Conservation (phyloP, 2,113 vertebrate genomes). For the Rhombomys opimus region DNA sequence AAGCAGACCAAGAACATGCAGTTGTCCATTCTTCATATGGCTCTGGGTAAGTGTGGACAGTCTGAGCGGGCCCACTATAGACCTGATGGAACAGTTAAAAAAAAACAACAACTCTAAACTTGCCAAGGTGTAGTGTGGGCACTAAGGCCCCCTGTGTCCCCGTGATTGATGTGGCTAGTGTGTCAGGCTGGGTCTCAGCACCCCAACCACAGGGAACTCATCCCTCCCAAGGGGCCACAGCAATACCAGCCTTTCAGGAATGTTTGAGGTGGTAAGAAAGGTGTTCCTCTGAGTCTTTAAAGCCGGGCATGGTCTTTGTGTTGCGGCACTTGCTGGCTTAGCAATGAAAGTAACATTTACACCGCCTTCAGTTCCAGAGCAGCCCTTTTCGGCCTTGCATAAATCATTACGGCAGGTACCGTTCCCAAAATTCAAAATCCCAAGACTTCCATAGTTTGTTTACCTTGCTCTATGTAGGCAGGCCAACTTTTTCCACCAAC, state of each 20-base stretch:
- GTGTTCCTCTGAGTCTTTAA: neutral
- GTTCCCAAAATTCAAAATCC: neutral
- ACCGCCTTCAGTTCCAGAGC: neutral
- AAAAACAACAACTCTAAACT: neutral
- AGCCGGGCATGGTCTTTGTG: neutral
- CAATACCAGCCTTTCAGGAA: neutral
- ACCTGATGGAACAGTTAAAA: neutral
- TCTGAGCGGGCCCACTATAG: neutral
- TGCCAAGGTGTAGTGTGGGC: no score
- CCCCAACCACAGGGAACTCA: neutral
- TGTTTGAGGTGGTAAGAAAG: neutral
- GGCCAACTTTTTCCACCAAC: neutral
- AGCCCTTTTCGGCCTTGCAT: neutral
- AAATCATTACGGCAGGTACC: neutral
- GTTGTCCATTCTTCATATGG: no score
- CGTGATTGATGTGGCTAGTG: no score
- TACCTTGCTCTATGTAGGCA: neutral
- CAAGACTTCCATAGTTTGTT: neutral
- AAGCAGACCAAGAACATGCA: neutral
- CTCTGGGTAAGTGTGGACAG: neutral
- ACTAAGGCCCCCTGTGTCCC: neutral
- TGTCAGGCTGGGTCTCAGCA: neutral
- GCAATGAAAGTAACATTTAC: neutral
- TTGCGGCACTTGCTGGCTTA: no score
- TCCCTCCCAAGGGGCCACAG: neutral